These are phyloP conservation scores for Papilio aristodemus DNA, from an alignment of 1,140 invertebrate species.

Conservation along the genomic window DNA sequence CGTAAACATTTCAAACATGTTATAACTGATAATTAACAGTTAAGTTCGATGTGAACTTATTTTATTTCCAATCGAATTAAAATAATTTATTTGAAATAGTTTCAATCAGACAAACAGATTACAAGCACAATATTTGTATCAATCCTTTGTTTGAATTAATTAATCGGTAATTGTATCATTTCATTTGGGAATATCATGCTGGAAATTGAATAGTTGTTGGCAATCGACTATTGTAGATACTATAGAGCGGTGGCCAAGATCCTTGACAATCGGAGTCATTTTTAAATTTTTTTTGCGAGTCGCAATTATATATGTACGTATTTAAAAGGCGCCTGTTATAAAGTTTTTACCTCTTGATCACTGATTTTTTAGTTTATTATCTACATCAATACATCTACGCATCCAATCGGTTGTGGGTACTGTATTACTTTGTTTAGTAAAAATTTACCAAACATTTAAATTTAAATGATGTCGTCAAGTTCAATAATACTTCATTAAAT, in stretches of 20 bases:
- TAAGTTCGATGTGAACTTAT: too few species aligned
- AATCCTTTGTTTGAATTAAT: constrained; percentile 11
- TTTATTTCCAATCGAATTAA: background rate
- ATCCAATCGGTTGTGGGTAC: too few species aligned
- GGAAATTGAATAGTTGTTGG: background rate
- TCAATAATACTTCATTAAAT: constrained; percentile 13
- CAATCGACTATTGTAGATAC: background rate
- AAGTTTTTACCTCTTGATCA: too few species aligned
- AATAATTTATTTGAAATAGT: background rate
- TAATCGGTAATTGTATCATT: background rate
- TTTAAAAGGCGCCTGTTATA: too few species aligned
- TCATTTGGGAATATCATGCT: background rate
- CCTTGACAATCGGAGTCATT: too few species aligned
- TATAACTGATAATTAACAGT: background rate
- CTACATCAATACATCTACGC: too few species aligned
- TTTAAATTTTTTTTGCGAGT: too few species aligned
- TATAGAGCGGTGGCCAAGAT: background rate
- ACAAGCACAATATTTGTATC: background rate
- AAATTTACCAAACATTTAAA: background rate
- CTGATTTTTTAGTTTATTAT: background rate
- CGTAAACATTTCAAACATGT: too few species aligned
- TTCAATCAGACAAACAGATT: background rate
- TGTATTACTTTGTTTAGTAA: background rate
- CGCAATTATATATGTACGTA: too few species aligned
- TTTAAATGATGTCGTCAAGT: background rate